These are phyloP conservation scores for Drepana arcuata DNA, from an alignment of 1,140 invertebrate genomes.

Conservation along the genomic window DNA sequence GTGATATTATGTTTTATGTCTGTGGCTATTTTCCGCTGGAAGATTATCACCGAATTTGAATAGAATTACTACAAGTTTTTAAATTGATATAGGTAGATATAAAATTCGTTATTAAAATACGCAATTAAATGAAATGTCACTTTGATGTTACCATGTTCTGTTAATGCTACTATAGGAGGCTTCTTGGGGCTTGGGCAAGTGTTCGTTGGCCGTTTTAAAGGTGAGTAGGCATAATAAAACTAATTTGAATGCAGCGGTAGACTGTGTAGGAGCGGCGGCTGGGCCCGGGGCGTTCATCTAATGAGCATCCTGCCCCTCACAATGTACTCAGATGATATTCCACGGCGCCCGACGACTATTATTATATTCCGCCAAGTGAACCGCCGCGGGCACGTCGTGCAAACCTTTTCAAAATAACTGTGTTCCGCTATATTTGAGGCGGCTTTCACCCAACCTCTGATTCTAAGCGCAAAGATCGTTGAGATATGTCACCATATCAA, in stretches of 20 bases:
- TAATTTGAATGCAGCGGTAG: constrained; percentile 43
- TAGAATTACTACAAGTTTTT: no score
- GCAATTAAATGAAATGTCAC: no score
- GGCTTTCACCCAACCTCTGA: constrained; percentile 37
- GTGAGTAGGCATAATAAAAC: constrained; percentile 44
- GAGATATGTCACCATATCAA: no score
- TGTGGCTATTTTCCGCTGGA: no score
- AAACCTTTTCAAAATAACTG: constrained; percentile 53
- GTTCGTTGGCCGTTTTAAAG: constrained; percentile 5
- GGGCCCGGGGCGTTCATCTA: constrained; percentile 53
- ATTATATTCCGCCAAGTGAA: constrained; percentile 51
- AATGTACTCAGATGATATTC: constrained; percentile 63
- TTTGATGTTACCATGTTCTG: no score
- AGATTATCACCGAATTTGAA: no score
- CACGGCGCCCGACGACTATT: constrained; percentile 50
- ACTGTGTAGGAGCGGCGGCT: constrained; percentile 21
- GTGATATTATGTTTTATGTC: no score
- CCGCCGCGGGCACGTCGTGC: constrained; percentile 37
- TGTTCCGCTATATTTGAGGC: constrained; percentile 42
- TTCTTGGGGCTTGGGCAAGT: constrained; percentile 4
- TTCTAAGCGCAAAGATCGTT: constrained; percentile 27
- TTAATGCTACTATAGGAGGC: no score
- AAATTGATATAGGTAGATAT: no score
- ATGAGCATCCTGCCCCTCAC: constrained; percentile 61
- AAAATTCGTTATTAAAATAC: no score